phyloP scores from a whole-genome alignment of 2,113 vertebrate species.

The Chelonoidis abingdonii region DNA sequence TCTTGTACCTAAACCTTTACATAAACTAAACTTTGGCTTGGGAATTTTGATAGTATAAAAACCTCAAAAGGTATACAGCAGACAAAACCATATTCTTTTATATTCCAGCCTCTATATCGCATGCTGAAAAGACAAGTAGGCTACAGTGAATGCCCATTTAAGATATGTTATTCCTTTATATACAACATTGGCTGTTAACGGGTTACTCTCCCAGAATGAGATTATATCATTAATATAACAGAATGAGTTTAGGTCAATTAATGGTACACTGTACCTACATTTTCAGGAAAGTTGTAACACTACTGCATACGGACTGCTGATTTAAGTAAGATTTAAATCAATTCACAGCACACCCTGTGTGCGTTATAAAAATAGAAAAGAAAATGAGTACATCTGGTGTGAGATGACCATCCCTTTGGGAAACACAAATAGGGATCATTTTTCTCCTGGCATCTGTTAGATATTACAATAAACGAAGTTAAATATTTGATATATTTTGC shows the following conservation, averaged over 20 bases:
- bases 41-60: conserved; percentile 16
- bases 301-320: conserved; percentile 31
- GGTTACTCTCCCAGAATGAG: conserved; percentile 57
- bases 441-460: conserved; percentile 54
- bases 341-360: conserved; percentile 27
- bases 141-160: not conserved
- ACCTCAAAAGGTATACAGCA: not conserved
- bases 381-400: conserved; percentile 33
- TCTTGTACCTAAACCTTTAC: not conserved
- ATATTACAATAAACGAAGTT: conserved; percentile 51
- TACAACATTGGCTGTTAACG: conserved; percentile 46
- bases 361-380: conserved; percentile 1
- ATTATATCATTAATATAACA: conserved; percentile 55
- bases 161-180: not conserved
- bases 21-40: not conserved
- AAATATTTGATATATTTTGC: conserved; percentile 19
- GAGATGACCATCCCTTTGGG: conserved; percentile 47
- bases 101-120: not conserved
- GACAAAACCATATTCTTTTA: not conserved
- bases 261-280: not conserved
- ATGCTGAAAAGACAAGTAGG: not conserved
- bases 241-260: conserved; percentile 65
- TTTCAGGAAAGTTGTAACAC: conserved; percentile 52
- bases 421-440: conserved; percentile 49
- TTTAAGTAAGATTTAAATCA: conserved; percentile 50